Conservation (phyloP, 2,797 vertebrate species). For the Diplodus puntazzo region DNA sequence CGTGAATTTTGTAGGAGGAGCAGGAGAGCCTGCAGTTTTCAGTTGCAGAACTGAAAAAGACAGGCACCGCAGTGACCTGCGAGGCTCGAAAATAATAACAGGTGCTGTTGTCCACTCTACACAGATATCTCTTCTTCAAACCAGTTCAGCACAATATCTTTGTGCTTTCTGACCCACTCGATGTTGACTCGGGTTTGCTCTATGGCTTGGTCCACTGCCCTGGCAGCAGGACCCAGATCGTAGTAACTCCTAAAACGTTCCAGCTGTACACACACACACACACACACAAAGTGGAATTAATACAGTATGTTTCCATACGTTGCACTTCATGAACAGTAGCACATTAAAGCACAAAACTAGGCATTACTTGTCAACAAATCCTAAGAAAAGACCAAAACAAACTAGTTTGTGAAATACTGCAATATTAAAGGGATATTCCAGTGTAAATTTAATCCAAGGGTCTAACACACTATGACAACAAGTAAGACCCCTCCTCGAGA, state of each 20-base stretch:
- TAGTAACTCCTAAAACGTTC: constrained; percentile 81
- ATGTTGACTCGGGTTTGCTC: constrained; percentile 92
- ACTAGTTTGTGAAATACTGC: no score
- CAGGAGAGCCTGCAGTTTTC: background rate
- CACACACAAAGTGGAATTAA: no score
- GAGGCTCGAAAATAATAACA: background rate
- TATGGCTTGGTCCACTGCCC: constrained; percentile 86
- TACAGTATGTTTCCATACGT: no score
- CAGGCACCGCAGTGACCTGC: background rate
- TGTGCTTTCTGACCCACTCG: constrained; percentile 90
- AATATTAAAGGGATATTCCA: no score
- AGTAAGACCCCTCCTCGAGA: no score
- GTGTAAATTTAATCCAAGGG: no score
- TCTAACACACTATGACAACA: no score
- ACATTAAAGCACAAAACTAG: no score
- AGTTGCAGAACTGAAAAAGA: background rate
- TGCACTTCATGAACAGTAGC: no score
- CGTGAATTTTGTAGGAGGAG: background rate
- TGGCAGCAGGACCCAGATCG: background rate
- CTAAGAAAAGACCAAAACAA: no score
- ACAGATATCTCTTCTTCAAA: constrained; percentile 71
- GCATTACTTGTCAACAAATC: no score
- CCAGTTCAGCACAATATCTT: constrained; percentile 80
- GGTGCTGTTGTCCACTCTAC: background rate
- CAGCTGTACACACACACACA: constrained; percentile 78